These are phyloP conservation scores for Eudorcas thomsonii DNA, from an alignment of 2,113 vertebrate species.

Conservation along the genomic window DNA sequence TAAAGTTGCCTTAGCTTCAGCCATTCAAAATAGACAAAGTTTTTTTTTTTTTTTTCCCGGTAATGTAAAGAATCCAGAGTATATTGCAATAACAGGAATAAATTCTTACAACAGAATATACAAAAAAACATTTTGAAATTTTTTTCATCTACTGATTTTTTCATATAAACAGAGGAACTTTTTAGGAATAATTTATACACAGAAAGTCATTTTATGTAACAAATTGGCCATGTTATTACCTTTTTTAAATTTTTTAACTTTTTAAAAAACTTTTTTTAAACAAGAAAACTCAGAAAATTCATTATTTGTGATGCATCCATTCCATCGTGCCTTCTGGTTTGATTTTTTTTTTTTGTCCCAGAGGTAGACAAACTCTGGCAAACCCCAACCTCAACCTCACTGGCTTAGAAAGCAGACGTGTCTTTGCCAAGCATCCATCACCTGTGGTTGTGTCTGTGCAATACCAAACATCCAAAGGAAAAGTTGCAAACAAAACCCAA, in stretches of 20 bases:
- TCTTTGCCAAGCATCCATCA: conserved; percentile 35
- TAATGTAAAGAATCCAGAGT: conserved; percentile 90
- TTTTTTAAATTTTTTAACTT: conserved; percentile 67
- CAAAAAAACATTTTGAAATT: conserved; percentile 87
- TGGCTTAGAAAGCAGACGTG: conserved; percentile 83
- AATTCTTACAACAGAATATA: conserved; percentile 92
- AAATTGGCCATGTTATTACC: conserved; percentile 88
- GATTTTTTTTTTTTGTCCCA: conserved; percentile 69
- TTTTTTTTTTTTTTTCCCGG: conserved; percentile 81
- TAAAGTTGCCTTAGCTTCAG: conserved; percentile 88
- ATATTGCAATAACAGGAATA: conserved; percentile 89
- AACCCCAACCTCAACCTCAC: conserved; percentile 81
- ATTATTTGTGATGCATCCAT: conserved; percentile 83
- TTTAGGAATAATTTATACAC: conserved; percentile 91
- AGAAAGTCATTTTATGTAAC: conserved; percentile 88
- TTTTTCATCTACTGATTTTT: conserved; percentile 87
- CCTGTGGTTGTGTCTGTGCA: conserved; percentile 13
- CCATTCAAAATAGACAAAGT: conserved; percentile 92
- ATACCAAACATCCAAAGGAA: not conserved
- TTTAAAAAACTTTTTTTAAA: conserved; percentile 80
- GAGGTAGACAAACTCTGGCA: conserved; percentile 87
- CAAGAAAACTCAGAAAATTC: conserved; percentile 85
- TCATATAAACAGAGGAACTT: conserved; percentile 89
- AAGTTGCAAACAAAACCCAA: conserved; percentile 16
- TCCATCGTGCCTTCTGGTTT: conserved; percentile 81